Evolutionary conservation across 2,888 invertebrate genomes (phyloP).

Genomic region (Hypselothyrea guttata): DNA sequence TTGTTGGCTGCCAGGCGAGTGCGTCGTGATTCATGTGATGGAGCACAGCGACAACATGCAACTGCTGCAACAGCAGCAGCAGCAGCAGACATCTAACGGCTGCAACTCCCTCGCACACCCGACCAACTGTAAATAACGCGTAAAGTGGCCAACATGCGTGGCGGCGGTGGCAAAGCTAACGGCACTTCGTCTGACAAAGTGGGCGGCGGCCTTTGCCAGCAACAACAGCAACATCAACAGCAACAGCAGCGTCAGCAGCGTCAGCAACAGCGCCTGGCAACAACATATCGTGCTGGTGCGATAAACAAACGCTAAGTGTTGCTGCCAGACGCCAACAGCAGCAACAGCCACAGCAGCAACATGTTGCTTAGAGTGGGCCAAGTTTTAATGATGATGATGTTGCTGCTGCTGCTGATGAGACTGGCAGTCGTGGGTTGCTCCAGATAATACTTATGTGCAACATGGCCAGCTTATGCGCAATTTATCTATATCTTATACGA

Average conservation of each 20-base stretch:
- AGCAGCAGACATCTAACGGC: conserved; percentile 69
- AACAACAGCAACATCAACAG: conserved; percentile 19
- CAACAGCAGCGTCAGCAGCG: conserved; percentile 31
- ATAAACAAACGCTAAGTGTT: conserved; percentile 78
- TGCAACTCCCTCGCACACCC: conserved; percentile 61
- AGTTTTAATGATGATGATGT: conserved; percentile 31
- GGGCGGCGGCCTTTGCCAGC: conserved; percentile 57
- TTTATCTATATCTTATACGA: conserved; percentile 38
- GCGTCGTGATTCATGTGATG: conserved; percentile 75
- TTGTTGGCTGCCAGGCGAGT: conserved; percentile 69
- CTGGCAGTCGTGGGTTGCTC: conserved; percentile 34
- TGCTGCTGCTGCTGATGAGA: conserved; percentile 15
- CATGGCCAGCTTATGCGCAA: conserved; percentile 25
- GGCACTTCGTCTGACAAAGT: conserved; percentile 58
- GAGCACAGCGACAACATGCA: conserved; percentile 67
- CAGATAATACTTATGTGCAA: conserved; percentile 24
- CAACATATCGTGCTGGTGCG: conserved; percentile 70
- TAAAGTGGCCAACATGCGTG: conserved; percentile 76
- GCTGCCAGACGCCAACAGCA: conserved; percentile 68
- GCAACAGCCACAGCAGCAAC: conserved; percentile 52
- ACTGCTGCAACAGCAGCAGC: conserved; percentile 47
- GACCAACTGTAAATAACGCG: conserved; percentile 75
- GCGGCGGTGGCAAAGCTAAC: conserved; percentile 72
- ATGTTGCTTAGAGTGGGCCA: conserved; percentile 59
- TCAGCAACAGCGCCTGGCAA: conserved; percentile 72